Conservation (phyloP, 1,140 invertebrate species). For the Penaeus vannamei region DNA sequence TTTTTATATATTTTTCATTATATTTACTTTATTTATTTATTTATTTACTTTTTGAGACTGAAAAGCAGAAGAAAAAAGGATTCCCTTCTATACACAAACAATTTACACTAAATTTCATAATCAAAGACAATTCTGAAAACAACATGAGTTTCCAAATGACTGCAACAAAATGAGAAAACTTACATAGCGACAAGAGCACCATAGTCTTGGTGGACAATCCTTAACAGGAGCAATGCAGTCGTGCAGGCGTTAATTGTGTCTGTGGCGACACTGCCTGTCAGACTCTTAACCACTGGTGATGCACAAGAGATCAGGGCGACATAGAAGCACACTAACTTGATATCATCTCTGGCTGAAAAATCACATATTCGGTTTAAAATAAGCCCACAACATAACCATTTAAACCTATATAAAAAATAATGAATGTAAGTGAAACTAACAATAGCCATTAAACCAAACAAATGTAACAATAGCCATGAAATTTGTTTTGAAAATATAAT, state of each 20-base stretch:
- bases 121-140: not conserved
- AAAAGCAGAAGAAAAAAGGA: too few species aligned
- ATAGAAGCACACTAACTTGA: slow-evolving; percentile 60
- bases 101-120: not conserved
- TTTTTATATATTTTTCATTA: too few species aligned
- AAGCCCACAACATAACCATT: too few species aligned
- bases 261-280: slow-evolving; percentile 61
- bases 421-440: too few species aligned
- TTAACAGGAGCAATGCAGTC: slow-evolving; percentile 54
- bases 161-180: slow-evolving; percentile 17
- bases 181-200: slow-evolving; percentile 65
- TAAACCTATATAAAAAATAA: too few species aligned
- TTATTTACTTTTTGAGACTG: too few species aligned
- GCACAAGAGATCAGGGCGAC: slow-evolving; percentile 56
- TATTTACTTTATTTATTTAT: too few species aligned
- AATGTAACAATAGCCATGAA: too few species aligned
- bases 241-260: slow-evolving; percentile 67
- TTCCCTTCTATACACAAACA: not conserved
- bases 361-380: not conserved
- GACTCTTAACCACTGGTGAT: slow-evolving; percentile 61
- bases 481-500: too few species aligned
- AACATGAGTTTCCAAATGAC: not conserved
- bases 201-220: slow-evolving; percentile 63
- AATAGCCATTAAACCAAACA: too few species aligned
- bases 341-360: slow-evolving; percentile 46